A percentile compares a stretch with the other conserved stretches of the same genome.
These are phyloP conservation scores for Eleutherodactylus coqui DNA, from an alignment of 2,797 vertebrate genomes.

Conservation along the genomic window DNA sequence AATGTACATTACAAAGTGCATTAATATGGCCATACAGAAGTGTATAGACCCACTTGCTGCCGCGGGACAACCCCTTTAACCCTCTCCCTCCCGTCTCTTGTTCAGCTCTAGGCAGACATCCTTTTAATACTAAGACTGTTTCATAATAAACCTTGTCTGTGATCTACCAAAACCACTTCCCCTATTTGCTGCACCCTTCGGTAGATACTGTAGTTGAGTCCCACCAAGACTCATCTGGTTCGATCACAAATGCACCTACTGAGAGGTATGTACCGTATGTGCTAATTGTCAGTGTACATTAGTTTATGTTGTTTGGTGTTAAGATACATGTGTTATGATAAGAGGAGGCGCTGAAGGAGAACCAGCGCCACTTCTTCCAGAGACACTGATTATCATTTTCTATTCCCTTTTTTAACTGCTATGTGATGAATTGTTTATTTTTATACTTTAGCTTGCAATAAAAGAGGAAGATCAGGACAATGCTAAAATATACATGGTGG, in stretches of 20 bases:
- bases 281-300: background rate
- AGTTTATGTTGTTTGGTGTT: too few species aligned
- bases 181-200: background rate
- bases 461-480: background rate
- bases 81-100: too few species aligned
- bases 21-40: too few species aligned
- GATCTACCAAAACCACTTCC: background rate
- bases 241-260: too few species aligned
- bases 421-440: background rate
- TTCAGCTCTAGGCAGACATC: too few species aligned
- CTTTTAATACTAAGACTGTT: background rate
- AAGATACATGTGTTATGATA: background rate
- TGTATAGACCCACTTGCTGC: too few species aligned
- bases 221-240: too few species aligned
- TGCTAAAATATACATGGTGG: background rate
- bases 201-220: too few species aligned
- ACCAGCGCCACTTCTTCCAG: background rate
- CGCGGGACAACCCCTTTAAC: too few species aligned
- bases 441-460: background rate
- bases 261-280: background rate
- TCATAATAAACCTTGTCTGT: background rate
- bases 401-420: background rate
- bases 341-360: background rate
- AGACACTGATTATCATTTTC: background rate
- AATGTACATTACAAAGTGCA: too few species aligned